Percentiles rank a stretch among this genome's conserved stretches.
These are phyloP conservation scores for Bos indicus DNA, from an alignment of 2,113 vertebrate species.

Conservation along the genomic window DNA sequence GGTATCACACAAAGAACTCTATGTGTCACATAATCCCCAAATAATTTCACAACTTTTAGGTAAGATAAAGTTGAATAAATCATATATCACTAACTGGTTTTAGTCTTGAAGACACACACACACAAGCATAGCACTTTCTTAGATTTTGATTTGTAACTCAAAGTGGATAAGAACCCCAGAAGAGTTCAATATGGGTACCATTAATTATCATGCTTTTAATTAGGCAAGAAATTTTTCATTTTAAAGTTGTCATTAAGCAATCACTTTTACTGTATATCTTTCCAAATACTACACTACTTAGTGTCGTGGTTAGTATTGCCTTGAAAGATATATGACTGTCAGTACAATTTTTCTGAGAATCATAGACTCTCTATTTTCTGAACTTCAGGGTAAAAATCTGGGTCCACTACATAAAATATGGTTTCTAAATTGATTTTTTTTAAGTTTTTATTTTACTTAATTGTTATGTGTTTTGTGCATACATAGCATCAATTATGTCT, in stretches of 20 bases:
- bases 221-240: conserved; percentile 75
- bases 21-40: neutral
- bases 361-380: conserved; percentile 2
- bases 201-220: conserved; percentile 76
- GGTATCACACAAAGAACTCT: neutral
- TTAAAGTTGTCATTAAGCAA: conserved; percentile 72
- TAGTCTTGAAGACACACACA: neutral
- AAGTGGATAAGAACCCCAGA: conserved; percentile 64
- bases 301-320: conserved; percentile 70
- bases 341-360: conserved; percentile 8
- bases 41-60: conserved; percentile 29
- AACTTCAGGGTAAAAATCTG: neutral
- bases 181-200: conserved; percentile 62
- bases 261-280: conserved; percentile 73
- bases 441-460: neutral
- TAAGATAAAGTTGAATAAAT: neutral
- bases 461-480: neutral
- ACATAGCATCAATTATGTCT: neutral
- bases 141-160: conserved; percentile 76
- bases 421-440: neutral
- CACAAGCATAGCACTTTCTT: conserved; percentile 23
- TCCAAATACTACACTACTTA: conserved; percentile 69
- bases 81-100: conserved; percentile 1
- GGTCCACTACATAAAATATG: neutral
- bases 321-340: conserved; percentile 64